Percentiles rank a stretch among this genome's conserved stretches.
phyloP scores from a whole-genome alignment of 2,113 vertebrate genomes.

The Boulengeromyrus knoepffleri region DNA sequence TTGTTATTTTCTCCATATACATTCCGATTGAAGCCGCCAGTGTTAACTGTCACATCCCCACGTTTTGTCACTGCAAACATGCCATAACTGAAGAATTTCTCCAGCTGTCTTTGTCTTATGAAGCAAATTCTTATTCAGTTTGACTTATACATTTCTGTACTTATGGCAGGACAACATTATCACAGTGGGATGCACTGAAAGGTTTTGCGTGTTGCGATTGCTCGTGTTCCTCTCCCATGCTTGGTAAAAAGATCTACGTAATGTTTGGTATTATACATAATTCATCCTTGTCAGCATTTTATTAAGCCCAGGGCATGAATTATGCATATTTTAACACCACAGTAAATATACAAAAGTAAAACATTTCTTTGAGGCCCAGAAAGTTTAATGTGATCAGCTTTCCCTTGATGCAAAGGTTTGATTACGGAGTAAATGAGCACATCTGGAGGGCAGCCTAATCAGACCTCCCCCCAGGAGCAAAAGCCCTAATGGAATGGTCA shows the following conservation, averaged over 20 bases:
- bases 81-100: not conserved
- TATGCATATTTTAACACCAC: conserved; percentile 2
- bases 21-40: not conserved
- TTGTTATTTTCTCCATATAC: not conserved
- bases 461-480: too few relatives aligned
- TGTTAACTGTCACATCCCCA: not conserved
- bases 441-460: not conserved
- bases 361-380: not conserved
- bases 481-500: not conserved
- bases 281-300: conserved; percentile 1
- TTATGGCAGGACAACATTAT: not conserved
- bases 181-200: not conserved
- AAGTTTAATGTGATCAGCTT: not conserved
- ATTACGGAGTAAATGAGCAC: not conserved
- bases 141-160: not conserved
- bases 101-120: not conserved
- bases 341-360: not conserved
- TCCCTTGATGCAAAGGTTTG: not conserved
- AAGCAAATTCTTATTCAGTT: not conserved
- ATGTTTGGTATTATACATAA: not conserved
- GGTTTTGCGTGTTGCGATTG: not conserved
- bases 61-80: not conserved
- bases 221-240: not conserved
- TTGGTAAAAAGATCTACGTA: not conserved
- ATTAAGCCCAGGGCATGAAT: not conserved